These are phyloP conservation scores for Drosophila gaucha DNA, from an alignment of 2,888 invertebrate genomes.

Conservation along the genomic window DNA sequence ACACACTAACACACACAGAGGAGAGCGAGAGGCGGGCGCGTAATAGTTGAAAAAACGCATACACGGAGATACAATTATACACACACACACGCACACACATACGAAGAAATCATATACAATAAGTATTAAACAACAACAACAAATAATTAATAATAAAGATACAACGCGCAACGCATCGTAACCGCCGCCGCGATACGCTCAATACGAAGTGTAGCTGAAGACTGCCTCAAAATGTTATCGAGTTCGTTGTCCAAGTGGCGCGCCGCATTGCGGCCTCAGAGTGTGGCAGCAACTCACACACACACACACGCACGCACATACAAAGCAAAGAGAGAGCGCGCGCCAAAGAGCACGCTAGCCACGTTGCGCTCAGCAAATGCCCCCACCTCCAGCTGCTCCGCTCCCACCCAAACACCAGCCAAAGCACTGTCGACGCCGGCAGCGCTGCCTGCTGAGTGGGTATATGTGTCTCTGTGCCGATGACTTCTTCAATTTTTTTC, in stretches of 20 bases:
- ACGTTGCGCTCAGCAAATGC: slow-evolving; percentile 42
- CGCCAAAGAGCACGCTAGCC: slow-evolving; percentile 39
- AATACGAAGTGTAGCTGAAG: slow-evolving; percentile 85
- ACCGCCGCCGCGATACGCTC: slow-evolving; percentile 85
- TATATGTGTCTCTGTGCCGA: slow-evolving; percentile 84
- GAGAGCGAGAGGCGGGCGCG: slow-evolving; percentile 36
- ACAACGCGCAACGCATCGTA: slow-evolving; percentile 81
- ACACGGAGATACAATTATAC: slow-evolving; percentile 33
- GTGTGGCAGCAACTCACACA: slow-evolving; percentile 60
- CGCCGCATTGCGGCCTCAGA: slow-evolving; percentile 70
- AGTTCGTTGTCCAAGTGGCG: slow-evolving; percentile 83
- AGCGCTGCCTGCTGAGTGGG: slow-evolving; percentile 76
- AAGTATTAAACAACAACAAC: slow-evolving; percentile 76
- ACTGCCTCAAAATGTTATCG: slow-evolving; percentile 85
- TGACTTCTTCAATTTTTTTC: slow-evolving; percentile 75
- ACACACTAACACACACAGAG: slow-evolving; percentile 7
- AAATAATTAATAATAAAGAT: slow-evolving; percentile 80
- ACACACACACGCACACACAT: slow-evolving; percentile 22
- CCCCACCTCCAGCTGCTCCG: slow-evolving; percentile 1
- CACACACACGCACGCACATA: slow-evolving; percentile 23
- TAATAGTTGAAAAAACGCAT: slow-evolving; percentile 48
- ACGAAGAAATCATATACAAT: slow-evolving; percentile 54
- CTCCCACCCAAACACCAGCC: slow-evolving; percentile 15
- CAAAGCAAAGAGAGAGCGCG: slow-evolving; percentile 11
- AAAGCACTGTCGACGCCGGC: slow-evolving; percentile 39